phyloP scores from a whole-genome alignment of 2,797 vertebrate genomes.

The Sebastes wilsoni region DNA sequence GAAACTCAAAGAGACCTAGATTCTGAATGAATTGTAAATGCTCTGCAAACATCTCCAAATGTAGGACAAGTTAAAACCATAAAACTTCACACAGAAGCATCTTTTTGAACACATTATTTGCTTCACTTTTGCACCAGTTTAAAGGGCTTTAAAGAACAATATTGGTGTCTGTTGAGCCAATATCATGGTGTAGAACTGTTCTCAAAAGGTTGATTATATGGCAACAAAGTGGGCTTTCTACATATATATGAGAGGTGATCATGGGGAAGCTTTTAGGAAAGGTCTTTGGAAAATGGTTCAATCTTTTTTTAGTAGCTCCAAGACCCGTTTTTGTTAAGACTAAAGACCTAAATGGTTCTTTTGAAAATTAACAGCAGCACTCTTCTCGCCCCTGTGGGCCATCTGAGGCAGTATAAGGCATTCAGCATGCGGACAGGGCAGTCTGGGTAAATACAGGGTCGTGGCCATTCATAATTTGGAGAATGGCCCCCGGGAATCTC shows the following conservation, averaged over 20 bases:
- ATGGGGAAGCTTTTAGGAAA: not conserved
- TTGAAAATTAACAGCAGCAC: conserved; percentile 45
- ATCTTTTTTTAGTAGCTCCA: not conserved
- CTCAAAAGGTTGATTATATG: not conserved
- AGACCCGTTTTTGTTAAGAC: not conserved
- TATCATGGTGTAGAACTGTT: not conserved
- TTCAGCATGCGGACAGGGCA: conserved; percentile 86
- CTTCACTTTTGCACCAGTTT: not conserved
- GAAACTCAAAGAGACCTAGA: not conserved
- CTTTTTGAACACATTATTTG: not conserved
- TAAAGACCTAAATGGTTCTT: conserved; percentile 13
- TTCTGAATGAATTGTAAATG: not conserved
- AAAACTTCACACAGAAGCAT: not conserved
- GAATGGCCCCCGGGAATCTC: conserved; percentile 76
- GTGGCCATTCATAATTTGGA: conserved; percentile 95
- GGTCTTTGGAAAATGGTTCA: not conserved
- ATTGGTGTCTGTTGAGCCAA: not conserved
- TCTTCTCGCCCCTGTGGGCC: conserved; percentile 49
- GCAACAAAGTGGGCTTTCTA: not conserved
- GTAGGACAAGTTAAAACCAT: not conserved
- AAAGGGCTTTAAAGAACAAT: too few species aligned
- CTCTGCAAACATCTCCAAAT: not conserved
- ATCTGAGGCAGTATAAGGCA: conserved; percentile 84
- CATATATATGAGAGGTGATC: not conserved
- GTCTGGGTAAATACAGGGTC: conserved; percentile 92